Evolutionary conservation across 2,888 invertebrate species (phyloP).

Genomic region (Epinotia nisella): DNA sequence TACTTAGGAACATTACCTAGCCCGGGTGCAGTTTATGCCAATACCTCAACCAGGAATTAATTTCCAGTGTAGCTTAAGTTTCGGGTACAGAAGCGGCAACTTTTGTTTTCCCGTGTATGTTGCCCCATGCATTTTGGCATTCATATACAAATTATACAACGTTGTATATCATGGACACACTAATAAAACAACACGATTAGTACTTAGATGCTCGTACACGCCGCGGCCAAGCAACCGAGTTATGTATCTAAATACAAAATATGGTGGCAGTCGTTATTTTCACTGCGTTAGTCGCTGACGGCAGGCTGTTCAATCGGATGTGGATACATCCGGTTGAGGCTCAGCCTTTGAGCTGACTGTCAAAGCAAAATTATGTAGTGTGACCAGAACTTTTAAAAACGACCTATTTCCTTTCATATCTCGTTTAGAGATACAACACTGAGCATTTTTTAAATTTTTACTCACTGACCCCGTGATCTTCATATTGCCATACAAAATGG

Average conservation of each 20-base stretch:
- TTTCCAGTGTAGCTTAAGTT: too few species aligned
- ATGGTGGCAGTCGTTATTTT: constrained; percentile 4
- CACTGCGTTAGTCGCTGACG: constrained; percentile 33
- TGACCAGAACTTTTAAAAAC: not conserved
- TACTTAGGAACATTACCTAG: too few species aligned
- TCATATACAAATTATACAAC: too few species aligned
- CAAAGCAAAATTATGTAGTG: constrained; percentile 1
- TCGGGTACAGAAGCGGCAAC: too few species aligned
- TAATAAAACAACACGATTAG: not conserved
- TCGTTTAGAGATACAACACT: not conserved
- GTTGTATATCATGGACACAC: not conserved
- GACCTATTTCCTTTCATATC: not conserved
- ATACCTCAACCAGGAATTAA: too few species aligned
- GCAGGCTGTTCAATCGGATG: constrained; percentile 14
- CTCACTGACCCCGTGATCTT: too few species aligned
- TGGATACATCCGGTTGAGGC: constrained; percentile 18
- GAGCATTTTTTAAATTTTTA: too few species aligned
- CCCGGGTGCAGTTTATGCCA: too few species aligned
- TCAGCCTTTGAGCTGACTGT: not conserved
- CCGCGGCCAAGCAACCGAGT: not conserved
- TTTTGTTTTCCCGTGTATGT: too few species aligned
- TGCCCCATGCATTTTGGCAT: too few species aligned
- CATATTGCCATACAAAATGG: too few species aligned
- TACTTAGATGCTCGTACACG: not conserved
- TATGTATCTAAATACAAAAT: constrained; percentile 8